Evolutionary conservation across 1,140 invertebrate species (phyloP), one percentile per base, ranked within the genome.

Genomic region (Pantala flavescens): DNA sequence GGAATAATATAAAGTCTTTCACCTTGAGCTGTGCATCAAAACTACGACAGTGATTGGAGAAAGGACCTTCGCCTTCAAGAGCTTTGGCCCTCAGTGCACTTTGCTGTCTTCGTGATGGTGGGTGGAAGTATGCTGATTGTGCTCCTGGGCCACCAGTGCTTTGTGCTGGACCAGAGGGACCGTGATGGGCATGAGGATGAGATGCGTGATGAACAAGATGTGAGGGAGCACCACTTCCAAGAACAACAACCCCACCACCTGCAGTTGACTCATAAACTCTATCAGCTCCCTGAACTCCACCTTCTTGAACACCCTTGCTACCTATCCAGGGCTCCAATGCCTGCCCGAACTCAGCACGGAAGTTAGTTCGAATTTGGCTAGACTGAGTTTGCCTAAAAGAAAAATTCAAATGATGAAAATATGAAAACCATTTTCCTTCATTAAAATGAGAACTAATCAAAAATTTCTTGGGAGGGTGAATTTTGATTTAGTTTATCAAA

Each of bases 11-110:
- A 70, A 36, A 70, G 74, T 74, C 28, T 77, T 77, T 78, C 49
- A 86, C 86, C 74, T 85, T 87, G 21, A 89, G 83, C 77, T 89
- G 88, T 16, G 84, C 84, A 76, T 89, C 88, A 78, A 90, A 90
- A 14, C 85, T 85, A 42, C 87, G 83, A 78, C 89, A 90, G 79
- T 90, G 89, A 75, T 86, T 87, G 7, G 87, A 85, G 78, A 91
- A 90, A 12, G 87, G 87, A 0, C 87, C 88, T 24, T 87, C 85
- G 12, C 84, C 84, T 70, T 85, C 83, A 10, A 84, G 77, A 19
- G 80, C 79, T 79, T 85, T 86, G 43, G 80, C 80, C 78, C 84
- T 84, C 49, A 83, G 77, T 24, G 79, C 78, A 11, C 79, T 80
- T 75, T 84, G 82, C 77, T 84, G 84, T 77, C 84, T 83, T 80